Base-by-base conservation (phyloP, 92 coral and sea anemone genomes). In the Parazoanthus swiftii region DNA sequence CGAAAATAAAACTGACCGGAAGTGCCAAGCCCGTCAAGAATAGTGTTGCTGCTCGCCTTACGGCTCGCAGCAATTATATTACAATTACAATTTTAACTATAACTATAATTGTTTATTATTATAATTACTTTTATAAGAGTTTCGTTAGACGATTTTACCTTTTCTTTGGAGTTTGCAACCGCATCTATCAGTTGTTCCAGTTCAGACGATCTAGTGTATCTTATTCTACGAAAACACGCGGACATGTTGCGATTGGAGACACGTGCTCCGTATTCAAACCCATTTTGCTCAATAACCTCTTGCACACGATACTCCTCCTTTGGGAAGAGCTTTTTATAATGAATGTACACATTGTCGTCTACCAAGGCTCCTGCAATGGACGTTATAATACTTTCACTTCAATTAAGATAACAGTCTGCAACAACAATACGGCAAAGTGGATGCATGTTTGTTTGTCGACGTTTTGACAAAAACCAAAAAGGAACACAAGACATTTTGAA, bases 201-300 rank as follows among this genome's bases (percentile, higher is more conserved):
- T 14, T 79, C 82, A 1, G 67, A 21, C 16, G 38, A n/a, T 26
- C 63, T 14, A 29, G 65, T 79, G 82, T 79, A 79, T 51, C 82
- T 48, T 5, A 79, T 23, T 11, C 82, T 50, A 3, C 65, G 82
- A 33, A 79, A 79, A 50, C 82, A 79, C 67, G 82, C 10, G 7
- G 82, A 79, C 82, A 79, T 51, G 20, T 79, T 79, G 21, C 66
- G 39, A 10, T 15, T 79, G 39, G 82, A 79, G 11, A 79, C 82
- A 6, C 42, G 67, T 3, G 67, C 82, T 33, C 82, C 82, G 37
- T 79, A 79, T 11, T 79, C 82, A 6, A 44, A 79, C 35, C 82
- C 82, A 5, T 79, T 67, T 48, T 79, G 82, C 26, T 46, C 63
- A 46, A 79, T 79, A 50, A 46, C 65, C 35, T 79, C 82, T 44